Percentiles rank a stretch among this genome's conserved stretches.
phyloP scores from a whole-genome alignment of 2,113 vertebrate genomes.

The Tylochromis polylepis region DNA sequence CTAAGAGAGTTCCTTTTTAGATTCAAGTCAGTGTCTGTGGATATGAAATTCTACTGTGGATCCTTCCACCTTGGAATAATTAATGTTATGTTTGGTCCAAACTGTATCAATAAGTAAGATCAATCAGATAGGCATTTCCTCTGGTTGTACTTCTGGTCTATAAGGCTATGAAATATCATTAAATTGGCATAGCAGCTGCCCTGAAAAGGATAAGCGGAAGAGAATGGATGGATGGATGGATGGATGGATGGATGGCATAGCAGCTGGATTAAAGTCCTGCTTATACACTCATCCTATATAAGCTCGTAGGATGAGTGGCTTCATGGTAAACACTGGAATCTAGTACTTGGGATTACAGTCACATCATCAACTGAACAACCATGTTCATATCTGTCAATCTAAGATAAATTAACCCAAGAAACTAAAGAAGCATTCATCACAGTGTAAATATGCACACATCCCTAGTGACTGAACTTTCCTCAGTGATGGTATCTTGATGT shows the following conservation, averaged over 20 bases:
- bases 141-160: background rate
- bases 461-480: background rate
- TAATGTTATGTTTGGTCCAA: background rate
- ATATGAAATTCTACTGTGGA: background rate
- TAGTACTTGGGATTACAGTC: background rate
- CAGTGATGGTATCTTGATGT: background rate
- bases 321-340: background rate
- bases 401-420: background rate
- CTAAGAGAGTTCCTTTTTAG: background rate
- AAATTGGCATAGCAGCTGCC: background rate
- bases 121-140: background rate
- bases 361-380: fast-evolving
- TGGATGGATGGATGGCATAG: too few relatives aligned
- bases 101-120: background rate
- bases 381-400: background rate
- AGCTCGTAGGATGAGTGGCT: background rate
- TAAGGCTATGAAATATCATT: background rate
- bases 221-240: too few relatives aligned
- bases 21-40: background rate
- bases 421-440: background rate
- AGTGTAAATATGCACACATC: background rate
- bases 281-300: background rate
- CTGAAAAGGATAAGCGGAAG: too few relatives aligned
- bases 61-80: background rate
- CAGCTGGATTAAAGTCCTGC: background rate